Percentiles rank a stretch among this genome's conserved stretches.
These are phyloP conservation scores for Agapetus fuscipes DNA, from an alignment of 2,888 invertebrate genomes.

Conservation along the genomic window DNA sequence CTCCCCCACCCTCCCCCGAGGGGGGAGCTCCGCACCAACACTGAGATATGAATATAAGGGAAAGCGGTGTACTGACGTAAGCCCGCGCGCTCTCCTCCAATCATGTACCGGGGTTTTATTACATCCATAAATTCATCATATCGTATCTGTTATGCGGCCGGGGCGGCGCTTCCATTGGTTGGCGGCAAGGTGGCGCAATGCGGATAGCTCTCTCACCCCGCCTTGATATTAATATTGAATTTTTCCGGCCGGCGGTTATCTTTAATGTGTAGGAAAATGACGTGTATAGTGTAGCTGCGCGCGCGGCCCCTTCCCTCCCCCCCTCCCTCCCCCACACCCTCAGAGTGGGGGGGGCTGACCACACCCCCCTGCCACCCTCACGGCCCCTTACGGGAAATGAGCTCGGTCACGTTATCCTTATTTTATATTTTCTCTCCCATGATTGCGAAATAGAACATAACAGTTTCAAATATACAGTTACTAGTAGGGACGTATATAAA, in stretches of 20 bases:
- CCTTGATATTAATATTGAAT: conserved; percentile 75
- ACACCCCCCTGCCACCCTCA: too few species aligned
- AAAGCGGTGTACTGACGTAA: conserved; percentile 32
- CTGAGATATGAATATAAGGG: conserved; percentile 48
- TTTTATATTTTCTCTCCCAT: too few species aligned
- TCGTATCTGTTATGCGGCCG: conserved; percentile 35
- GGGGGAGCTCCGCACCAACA: conserved; percentile 23
- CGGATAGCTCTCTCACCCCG: conserved; percentile 51
- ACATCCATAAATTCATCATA: conserved; percentile 79
- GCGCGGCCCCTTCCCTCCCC: background rate
- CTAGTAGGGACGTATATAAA: too few species aligned
- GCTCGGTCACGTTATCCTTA: too few species aligned
- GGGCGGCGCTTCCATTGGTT: conserved; percentile 47
- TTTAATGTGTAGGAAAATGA: conserved; percentile 50
- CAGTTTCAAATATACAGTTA: too few species aligned
- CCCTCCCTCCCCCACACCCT: too few species aligned
- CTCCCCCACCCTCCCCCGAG: conserved; percentile 30
- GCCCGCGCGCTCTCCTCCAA: conserved; percentile 39
- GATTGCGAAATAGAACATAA: too few species aligned
- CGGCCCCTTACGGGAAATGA: too few species aligned
- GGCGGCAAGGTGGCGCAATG: conserved; percentile 43
- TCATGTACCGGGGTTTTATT: conserved; percentile 60
- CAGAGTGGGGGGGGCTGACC: too few species aligned
- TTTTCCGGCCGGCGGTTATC: conserved; percentile 56
- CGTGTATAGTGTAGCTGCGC: conserved; percentile 5